These are phyloP conservation scores for Halictus rubicundus DNA, from an alignment of 1,140 invertebrate species.

Conservation along the genomic window DNA sequence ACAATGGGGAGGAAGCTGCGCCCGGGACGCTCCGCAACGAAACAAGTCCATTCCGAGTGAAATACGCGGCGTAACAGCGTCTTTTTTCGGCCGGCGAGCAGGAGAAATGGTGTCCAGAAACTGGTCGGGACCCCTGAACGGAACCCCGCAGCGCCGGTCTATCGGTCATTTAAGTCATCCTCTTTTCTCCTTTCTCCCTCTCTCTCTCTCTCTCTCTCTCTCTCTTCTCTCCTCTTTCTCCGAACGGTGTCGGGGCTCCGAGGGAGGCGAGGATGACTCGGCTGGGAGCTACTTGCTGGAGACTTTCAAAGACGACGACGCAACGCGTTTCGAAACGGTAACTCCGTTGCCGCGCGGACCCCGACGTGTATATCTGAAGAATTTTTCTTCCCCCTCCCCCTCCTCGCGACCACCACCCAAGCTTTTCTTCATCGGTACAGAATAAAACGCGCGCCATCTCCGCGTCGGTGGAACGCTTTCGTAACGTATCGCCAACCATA, in stretches of 20 bases:
- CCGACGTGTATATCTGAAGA: slow-evolving; percentile 24
- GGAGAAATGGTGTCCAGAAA: slow-evolving; percentile 46
- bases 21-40: background rate
- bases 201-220: background rate
- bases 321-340: slow-evolving; percentile 23
- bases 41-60: slow-evolving; percentile 43
- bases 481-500: slow-evolving; percentile 39
- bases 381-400: slow-evolving; percentile 8
- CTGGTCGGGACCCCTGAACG: slow-evolving; percentile 14
- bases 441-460: background rate
- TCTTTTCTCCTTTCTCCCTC: slow-evolving; percentile 7
- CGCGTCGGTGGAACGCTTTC: slow-evolving; percentile 10
- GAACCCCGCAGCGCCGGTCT: slow-evolving; percentile 52
- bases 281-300: slow-evolving; percentile 6
- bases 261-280: slow-evolving; percentile 23
- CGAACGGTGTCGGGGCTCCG: background rate
- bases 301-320: background rate
- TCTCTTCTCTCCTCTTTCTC: background rate
- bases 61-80: slow-evolving; percentile 44
- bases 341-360: background rate
- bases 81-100: slow-evolving; percentile 16
- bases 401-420: background rate
- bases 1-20: slow-evolving; percentile 59
- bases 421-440: background rate
- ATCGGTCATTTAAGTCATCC: slow-evolving; percentile 46